Conservation (phyloP, 1,140 invertebrate species). For the Hirudo medicinalis region DNA sequence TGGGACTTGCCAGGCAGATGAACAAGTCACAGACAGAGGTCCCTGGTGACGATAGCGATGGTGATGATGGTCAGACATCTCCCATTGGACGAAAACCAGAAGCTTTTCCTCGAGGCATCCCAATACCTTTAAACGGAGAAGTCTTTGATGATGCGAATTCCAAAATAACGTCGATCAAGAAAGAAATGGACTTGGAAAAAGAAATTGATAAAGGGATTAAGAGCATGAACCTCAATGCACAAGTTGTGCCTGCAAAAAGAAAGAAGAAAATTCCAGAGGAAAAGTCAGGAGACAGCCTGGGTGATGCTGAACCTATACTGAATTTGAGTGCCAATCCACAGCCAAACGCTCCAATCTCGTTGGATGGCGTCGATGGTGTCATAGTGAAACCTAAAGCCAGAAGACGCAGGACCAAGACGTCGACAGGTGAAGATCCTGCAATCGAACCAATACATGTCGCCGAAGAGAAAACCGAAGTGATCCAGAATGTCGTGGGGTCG, state of each 20-base stretch:
- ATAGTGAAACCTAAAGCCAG: constrained; percentile 8
- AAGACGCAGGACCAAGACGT: neutral
- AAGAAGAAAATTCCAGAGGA: neutral
- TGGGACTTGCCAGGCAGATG: neutral
- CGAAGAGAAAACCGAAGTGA: too few species aligned
- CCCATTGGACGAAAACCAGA: too few species aligned
- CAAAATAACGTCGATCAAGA: neutral
- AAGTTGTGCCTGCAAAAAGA: neutral
- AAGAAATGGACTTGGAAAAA: neutral
- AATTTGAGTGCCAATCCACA: too few species aligned
- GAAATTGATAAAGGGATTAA: neutral
- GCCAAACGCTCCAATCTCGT: neutral
- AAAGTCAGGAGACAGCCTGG: neutral
- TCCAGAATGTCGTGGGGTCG: too few species aligned
- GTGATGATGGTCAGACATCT: neutral
- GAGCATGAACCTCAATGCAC: neutral
- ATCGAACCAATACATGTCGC: neutral
- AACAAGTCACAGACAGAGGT: neutral
- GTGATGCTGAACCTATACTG: neutral
- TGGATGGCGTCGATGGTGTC: neutral
- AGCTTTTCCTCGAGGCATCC: too few species aligned
- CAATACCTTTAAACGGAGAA: neutral
- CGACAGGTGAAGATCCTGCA: neutral
- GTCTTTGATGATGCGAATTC: neutral
- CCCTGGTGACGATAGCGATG: neutral